Base-by-base conservation (phyloP, 2,888 invertebrate species). In the Pyralis farinalis region DNA sequence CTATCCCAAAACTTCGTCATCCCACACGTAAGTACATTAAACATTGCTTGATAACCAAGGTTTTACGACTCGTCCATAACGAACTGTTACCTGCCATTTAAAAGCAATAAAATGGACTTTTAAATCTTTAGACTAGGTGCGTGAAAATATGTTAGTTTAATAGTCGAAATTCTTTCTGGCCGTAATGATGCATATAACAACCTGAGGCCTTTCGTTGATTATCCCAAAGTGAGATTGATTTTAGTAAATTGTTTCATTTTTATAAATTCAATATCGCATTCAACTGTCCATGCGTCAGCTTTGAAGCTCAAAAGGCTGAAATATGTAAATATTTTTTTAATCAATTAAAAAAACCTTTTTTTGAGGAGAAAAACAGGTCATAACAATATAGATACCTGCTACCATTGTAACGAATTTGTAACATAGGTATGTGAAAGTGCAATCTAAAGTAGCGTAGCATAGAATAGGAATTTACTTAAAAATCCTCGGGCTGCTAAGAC, bases 91-190 rank as follows among this genome's bases (percentile, higher is more conserved):
- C 72, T 71, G 68, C 73, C 67, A 82, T 86, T 85, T 80, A 80
- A 81, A 82, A 78, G 79, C 64, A 63, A 80, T 85, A 85, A 84
- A 84, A 78, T 56, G 48, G 69, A 63, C 63, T 72, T 64, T 71
- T 58, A 60, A 39, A 54, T 57, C 58, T 62, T 60, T 63, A 67
- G 71, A 69, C 73, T 70, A 61, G 67, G 63, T 76, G 74, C 73
- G 80, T 81, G 72, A 75, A 81, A 83, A 79, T 78, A 81, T 82
- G 71, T 76, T 67, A 47, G 67, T 77, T 82, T 84, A 83, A 84
- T 82, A 68, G 71, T 51, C 60, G 55, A 71, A 74, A 70, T 74
- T 73, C 70, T 70, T 7, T 59, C 51, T 46, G 55, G 49, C 10
- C 20, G 27, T 10, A 30, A 12, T 12, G 12, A 25, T 35, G 35